Base-by-base conservation (phyloP, 2,888 invertebrate species). In the Drosophila sordidula region DNA sequence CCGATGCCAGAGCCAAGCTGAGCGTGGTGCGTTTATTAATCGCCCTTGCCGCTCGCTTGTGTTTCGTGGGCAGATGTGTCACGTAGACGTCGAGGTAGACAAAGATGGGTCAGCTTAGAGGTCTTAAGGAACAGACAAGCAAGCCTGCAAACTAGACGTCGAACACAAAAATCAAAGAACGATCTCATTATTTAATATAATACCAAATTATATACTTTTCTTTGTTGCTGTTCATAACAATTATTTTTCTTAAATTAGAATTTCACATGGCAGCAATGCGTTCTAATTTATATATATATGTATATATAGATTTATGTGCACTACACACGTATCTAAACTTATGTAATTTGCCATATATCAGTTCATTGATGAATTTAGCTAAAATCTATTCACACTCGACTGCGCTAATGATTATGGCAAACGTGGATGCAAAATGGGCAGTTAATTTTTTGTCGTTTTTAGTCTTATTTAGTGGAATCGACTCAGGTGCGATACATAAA, bases 341-440 rank as follows among this genome's bases (percentile, higher is more conserved):
- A 55, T 41, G 4, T 18, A 18, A 4, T 11, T 4, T 18, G 42
- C 8, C 36, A 36, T 29, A 29, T 16, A 9, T 14, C 47, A 41
- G 39, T 62, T 46, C 22, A 45, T 45, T 54, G 46, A 54, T 46
- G 32, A 32, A 22, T 32, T 32, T 16, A 29, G n/a, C 18, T n/a
- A 44, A 52, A 42, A 52, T 29, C 29, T n/a, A 32, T 62, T 62
- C n/a, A 62, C 61, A 26, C 39, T 62, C 39, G 32, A 62, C 25
- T 62, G 32, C 47, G 25, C 39, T 34, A 62, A 62, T 62, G 34
- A 18, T 34, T 26, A 14, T 6, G 16, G 25, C 4, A 47, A 62
- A 62, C 32, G 16, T n/a, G 22, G 38, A 26, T 16, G 25, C 11
- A 4, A 50, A 12, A 8, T 18, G 12, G 12, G 4, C 16, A 39